Percentiles rank a stretch among this genome's conserved stretches.
Evolutionary conservation across 2,888 invertebrate species (phyloP).

Genomic region (Trissonchulus latispiculum): DNA sequence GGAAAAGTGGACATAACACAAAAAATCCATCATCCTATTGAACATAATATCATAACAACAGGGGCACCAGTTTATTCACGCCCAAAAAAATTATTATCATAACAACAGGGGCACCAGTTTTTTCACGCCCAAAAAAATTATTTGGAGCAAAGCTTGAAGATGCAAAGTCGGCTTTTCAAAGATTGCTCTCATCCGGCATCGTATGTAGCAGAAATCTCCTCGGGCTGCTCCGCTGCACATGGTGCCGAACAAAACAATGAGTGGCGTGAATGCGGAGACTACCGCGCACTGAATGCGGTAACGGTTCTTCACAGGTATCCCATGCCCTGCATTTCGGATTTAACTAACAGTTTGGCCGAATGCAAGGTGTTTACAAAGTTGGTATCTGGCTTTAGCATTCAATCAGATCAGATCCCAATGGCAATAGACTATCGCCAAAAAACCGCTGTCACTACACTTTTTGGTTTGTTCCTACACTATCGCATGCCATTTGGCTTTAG

Average conservation of each 20-base stretch:
- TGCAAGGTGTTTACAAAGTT: slow-evolving; percentile 14
- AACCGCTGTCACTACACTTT: slow-evolving; percentile 25
- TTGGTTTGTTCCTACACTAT: slow-evolving; percentile 26
- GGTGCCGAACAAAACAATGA: slow-evolving; percentile 8
- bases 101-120: slow-evolving; percentile 2
- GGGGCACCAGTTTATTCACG: slow-evolving; percentile 5
- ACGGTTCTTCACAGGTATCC: slow-evolving; percentile 16
- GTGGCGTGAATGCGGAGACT: slow-evolving; percentile 17
- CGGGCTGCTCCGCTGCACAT: slow-evolving; percentile 16
- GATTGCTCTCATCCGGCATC: not conserved
- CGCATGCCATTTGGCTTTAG: slow-evolving; percentile 28
- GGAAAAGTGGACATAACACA: not conserved
- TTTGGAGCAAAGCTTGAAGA: slow-evolving; percentile 9
- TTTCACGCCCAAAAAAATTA: not conserved
- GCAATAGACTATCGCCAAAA: slow-evolving; percentile 22
- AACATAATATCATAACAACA: not conserved
- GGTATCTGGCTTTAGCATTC: slow-evolving; percentile 18
- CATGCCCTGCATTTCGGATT: slow-evolving; percentile 15
- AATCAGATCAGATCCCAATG: slow-evolving; percentile 22
- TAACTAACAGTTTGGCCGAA: slow-evolving; percentile 9
- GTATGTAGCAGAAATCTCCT: slow-evolving; percentile 11
- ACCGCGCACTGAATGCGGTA: slow-evolving; percentile 13
- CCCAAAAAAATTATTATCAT: slow-evolving; percentile 2
- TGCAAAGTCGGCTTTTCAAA: not conserved
- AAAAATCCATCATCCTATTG: not conserved